These are phyloP conservation scores for Phalanger gymnotis DNA, from an alignment of 2,797 vertebrate genomes.

Conservation along the genomic window DNA sequence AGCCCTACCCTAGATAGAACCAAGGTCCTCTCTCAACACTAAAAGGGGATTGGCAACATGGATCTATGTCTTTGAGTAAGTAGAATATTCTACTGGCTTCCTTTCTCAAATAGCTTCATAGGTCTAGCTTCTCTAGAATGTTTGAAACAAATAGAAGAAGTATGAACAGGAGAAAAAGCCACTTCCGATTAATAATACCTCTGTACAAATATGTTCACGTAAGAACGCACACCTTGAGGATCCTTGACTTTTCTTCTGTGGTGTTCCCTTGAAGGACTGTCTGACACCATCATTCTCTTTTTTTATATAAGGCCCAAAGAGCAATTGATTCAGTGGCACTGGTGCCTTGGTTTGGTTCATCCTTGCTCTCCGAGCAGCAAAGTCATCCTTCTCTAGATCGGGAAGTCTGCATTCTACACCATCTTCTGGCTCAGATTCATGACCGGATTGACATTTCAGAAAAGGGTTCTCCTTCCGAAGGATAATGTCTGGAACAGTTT, in stretches of 20 bases:
- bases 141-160: neutral
- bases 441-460: constrained; percentile 84
- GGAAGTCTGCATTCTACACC: constrained; percentile 86
- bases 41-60: neutral
- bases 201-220: neutral
- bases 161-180: neutral
- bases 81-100: neutral
- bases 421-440: constrained; percentile 88
- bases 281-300: constrained; percentile 74
- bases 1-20: neutral
- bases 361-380: constrained; percentile 87
- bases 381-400: constrained; percentile 94
- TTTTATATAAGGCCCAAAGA: constrained; percentile 82
- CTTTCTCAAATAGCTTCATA: neutral
- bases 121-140: neutral
- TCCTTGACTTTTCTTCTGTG: constrained; percentile 75
- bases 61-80: constrained; percentile 18
- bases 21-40: neutral
- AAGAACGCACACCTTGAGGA: constrained; percentile 84
- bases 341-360: constrained; percentile 83
- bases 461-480: constrained; percentile 92
- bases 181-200: neutral
- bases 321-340: constrained; percentile 81
- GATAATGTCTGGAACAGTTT: constrained; percentile 88
- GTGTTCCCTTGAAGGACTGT: constrained; percentile 55